Evolutionary conservation across 2,113 vertebrate species (phyloP).

Genomic region (Semnornis frantzii): DNA sequence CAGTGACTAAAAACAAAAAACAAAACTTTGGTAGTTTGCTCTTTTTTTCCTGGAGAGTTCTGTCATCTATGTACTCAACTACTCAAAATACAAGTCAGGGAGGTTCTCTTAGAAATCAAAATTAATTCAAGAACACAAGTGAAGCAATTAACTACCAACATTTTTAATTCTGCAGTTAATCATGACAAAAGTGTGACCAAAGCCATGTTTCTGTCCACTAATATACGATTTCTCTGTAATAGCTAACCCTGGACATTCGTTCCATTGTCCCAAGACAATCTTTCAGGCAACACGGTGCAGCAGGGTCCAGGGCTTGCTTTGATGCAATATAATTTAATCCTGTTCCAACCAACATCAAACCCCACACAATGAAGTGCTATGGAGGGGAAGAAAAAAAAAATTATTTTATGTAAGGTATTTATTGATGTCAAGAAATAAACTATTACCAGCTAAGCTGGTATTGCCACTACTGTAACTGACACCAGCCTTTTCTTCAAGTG

Average conservation of each 20-base stretch:
- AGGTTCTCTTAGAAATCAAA: background rate
- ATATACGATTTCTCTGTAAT: background rate
- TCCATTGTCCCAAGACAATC: background rate
- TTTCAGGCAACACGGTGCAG: background rate
- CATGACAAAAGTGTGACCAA: background rate
- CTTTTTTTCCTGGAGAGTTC: background rate
- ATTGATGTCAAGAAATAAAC: background rate
- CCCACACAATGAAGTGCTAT: background rate
- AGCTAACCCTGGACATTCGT: conserved; percentile 8
- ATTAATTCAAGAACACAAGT: background rate
- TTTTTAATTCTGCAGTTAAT: background rate
- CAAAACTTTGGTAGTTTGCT: background rate
- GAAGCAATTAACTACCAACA: background rate
- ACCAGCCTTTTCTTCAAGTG: background rate
- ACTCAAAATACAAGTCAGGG: background rate
- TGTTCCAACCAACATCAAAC: background rate
- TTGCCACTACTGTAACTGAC: background rate
- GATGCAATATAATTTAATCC: background rate
- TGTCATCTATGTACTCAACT: background rate
- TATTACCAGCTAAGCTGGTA: background rate
- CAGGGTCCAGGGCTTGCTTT: background rate
- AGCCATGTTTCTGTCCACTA: background rate
- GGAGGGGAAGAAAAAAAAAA: background rate
- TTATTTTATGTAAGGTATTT: background rate
- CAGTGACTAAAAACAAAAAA: background rate